Percentiles rank a stretch among this genome's conserved stretches.
Evolutionary conservation across 2,797 vertebrate genomes (phyloP).

Genomic region (Triplophysa bombifrons): DNA sequence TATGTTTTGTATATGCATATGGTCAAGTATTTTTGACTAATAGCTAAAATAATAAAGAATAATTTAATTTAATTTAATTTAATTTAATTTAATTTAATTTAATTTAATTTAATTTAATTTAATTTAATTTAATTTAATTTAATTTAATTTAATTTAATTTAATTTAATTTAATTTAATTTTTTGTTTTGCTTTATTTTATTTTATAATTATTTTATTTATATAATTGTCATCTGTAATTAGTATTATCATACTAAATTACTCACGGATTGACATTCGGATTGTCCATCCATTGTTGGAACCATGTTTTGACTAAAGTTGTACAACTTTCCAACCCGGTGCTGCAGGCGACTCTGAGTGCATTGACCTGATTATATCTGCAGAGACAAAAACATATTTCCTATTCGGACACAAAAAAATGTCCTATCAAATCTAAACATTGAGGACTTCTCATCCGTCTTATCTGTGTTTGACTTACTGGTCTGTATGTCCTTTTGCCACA

Average conservation of each 20-base stretch:
- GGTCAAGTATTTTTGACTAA: neutral
- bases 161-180: neutral
- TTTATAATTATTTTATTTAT: no score
- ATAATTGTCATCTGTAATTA: neutral
- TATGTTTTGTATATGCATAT: neutral
- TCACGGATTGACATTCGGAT: slow-evolving; percentile 58
- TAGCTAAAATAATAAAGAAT: neutral
- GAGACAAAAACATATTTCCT: slow-evolving; percentile 7
- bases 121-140: neutral
- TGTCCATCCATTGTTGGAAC: slow-evolving; percentile 66
- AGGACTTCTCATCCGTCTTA: neutral
- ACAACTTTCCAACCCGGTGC: slow-evolving; percentile 72
- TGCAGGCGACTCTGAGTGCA: slow-evolving; percentile 84
- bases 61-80: neutral
- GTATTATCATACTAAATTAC: slow-evolving; percentile 48
- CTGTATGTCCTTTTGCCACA: slow-evolving; percentile 67
- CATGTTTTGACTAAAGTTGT: neutral
- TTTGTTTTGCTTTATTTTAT: no score
- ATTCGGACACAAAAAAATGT: neutral
- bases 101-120: no score
- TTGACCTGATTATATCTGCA: slow-evolving; percentile 87
- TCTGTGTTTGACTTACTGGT: slow-evolving; percentile 71
- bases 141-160: neutral
- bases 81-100: no score
- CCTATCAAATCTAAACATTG: neutral